phyloP scores from a whole-genome alignment of 2,113 vertebrate species.

The Uropsilus gracilis region DNA sequence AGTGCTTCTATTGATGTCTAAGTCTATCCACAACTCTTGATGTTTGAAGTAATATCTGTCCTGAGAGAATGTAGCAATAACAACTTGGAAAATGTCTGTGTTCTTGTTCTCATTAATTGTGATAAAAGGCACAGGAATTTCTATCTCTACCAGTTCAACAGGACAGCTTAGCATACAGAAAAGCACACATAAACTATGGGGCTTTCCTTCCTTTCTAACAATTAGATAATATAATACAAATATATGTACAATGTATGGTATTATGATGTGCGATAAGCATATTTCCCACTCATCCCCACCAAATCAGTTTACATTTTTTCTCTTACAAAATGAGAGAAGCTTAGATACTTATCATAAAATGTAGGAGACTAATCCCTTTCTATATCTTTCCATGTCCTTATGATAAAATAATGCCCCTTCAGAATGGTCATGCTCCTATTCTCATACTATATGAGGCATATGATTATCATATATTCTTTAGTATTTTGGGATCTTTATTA shows the following conservation, averaged over 20 bases:
- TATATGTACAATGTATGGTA: neutral
- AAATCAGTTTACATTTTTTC: neutral
- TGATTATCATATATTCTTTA: neutral
- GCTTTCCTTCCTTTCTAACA: neutral
- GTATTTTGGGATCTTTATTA: neutral
- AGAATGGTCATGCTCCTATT: neutral
- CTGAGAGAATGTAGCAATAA: neutral
- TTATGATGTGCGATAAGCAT: neutral
- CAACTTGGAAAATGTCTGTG: neutral
- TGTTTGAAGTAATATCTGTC: neutral
- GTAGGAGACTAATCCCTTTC: neutral
- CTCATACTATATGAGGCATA: accelerated
- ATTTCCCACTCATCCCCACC: neutral
- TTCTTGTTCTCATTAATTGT: constrained; percentile 27
- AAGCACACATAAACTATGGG: neutral
- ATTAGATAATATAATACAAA: neutral
- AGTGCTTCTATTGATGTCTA: neutral
- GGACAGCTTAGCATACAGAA: neutral
- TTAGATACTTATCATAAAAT: neutral
- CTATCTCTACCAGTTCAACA: neutral
- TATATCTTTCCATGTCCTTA: neutral
- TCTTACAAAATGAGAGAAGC: neutral
- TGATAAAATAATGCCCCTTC: neutral
- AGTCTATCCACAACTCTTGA: neutral
- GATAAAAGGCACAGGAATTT: neutral